Evolutionary conservation across 2,113 vertebrate species (phyloP).

Genomic region (Tautogolabrus adspersus): DNA sequence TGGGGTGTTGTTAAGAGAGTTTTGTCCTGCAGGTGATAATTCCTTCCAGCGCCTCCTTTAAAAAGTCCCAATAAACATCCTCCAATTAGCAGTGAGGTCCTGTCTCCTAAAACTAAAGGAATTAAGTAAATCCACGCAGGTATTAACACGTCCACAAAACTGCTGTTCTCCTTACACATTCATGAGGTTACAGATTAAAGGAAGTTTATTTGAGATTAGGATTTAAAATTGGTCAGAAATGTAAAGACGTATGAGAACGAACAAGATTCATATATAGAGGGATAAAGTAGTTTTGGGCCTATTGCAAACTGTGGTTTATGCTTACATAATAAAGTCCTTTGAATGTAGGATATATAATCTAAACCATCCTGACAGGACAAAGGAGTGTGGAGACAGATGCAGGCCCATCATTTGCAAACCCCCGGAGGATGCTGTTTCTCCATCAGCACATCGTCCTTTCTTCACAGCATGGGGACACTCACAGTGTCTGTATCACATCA

Average conservation of each 20-base stretch:
- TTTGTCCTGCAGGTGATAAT: constrained; percentile 81
- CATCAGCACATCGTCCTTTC: constrained; percentile 80
- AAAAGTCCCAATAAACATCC: constrained; percentile 82
- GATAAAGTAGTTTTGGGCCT: background rate
- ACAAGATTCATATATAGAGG: background rate
- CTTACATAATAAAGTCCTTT: background rate
- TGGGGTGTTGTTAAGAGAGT: constrained; percentile 68
- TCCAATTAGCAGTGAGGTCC: constrained; percentile 43
- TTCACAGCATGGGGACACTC: constrained; percentile 77
- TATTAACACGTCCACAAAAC: constrained; percentile 37
- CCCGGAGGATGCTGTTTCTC: constrained; percentile 82
- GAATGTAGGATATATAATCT: constrained; percentile 31
- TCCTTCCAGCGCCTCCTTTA: constrained; percentile 75
- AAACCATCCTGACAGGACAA: constrained; percentile 62
- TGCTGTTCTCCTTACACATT: background rate
- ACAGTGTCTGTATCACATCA: constrained; percentile 85
- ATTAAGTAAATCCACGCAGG: constrained; percentile 53
- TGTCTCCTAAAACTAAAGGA: constrained; percentile 59
- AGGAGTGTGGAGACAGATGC: constrained; percentile 71
- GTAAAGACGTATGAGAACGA: background rate
- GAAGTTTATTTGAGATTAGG: background rate
- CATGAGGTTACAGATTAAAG: constrained; percentile 6
- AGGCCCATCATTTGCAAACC: constrained; percentile 79
- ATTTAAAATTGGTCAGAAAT: background rate
- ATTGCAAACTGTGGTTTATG: background rate